Evolutionary conservation across 2,888 invertebrate genomes (phyloP).

Genomic region (Lumbricus terrestris): DNA sequence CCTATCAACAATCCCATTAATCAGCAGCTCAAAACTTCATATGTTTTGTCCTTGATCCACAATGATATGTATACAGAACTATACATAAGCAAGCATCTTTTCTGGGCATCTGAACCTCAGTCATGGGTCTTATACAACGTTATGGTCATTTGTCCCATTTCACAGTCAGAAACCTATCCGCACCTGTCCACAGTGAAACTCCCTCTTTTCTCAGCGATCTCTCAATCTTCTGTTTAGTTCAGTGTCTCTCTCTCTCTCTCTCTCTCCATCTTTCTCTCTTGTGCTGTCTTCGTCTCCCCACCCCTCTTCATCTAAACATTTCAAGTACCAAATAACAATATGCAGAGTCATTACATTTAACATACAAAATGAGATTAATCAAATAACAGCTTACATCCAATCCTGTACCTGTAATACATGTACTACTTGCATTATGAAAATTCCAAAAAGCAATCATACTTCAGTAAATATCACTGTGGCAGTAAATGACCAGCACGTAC

Average conservation of each 20-base stretch:
- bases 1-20: neutral
- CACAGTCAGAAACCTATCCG: no score
- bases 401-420: neutral
- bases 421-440: neutral
- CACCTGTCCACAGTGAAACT: no score
- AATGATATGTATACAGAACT: neutral
- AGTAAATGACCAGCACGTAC: neutral
- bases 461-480: neutral
- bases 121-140: neutral
- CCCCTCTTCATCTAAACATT: no score
- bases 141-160: neutral
- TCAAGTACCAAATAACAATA: neutral
- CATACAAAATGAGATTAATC: neutral
- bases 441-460: neutral
- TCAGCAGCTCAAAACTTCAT: neutral
- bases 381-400: neutral
- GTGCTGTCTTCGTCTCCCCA: no score
- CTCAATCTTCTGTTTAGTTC: neutral
- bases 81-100: neutral
- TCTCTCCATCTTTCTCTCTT: neutral
- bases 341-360: neutral
- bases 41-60: neutral
- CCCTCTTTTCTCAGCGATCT: no score
- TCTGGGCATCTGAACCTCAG: neutral
- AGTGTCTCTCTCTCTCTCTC: no score